Base-by-base conservation (phyloP, 1,140 invertebrate species). In the Neodiprion virginianus region DNA sequence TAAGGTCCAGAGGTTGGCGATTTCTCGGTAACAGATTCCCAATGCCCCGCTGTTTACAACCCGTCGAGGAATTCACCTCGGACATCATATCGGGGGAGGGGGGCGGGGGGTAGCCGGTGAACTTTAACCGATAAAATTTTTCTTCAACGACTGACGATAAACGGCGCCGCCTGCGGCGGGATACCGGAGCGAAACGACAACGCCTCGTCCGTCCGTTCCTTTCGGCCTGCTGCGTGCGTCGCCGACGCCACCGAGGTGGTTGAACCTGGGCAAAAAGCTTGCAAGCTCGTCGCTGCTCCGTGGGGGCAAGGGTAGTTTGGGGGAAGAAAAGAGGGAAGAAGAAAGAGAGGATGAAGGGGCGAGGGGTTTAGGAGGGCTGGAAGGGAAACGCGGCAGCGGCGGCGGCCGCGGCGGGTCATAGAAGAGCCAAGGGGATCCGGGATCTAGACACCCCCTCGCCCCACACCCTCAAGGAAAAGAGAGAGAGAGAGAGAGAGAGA, bases 251-350 rank as follows among this genome's bases (percentile, higher is more conserved):
- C 71, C 69, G 53, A 75, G 80, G 81, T 81, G 82, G 81, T 78
- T 82, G 82, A 81, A 82, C 82, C 81, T 76, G 76, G 79, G 81
- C 78, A 82, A 82, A 82, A 82, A 82, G 81, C 81, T 82, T 82
- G 79, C 72, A 82, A 82, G 81, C 81, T 82, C 81, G 79, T 82
- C 80, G 79, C 81, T 77, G 79, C 70, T 78, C 73, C 79, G 14
- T 53, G 73, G 76, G 76, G 17, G 47, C 28, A 49, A 11, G 69
- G 53, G 21, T 40, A 65, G 71, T 14, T 50, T 53, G n/a, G 61
- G 23, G n/a, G 72, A 48, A 71, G 73, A 61, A 67, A 61, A 67
- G 68, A 48, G 53, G 53, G 47, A 40, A 61, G 72, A 61, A 70
- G 28, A 23, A 66, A 61, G 53, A 48, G 28, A 66, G 50, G 48